phyloP scores from a whole-genome alignment of 1,140 invertebrate species.

The Trichomalopsis sarcophagae region DNA sequence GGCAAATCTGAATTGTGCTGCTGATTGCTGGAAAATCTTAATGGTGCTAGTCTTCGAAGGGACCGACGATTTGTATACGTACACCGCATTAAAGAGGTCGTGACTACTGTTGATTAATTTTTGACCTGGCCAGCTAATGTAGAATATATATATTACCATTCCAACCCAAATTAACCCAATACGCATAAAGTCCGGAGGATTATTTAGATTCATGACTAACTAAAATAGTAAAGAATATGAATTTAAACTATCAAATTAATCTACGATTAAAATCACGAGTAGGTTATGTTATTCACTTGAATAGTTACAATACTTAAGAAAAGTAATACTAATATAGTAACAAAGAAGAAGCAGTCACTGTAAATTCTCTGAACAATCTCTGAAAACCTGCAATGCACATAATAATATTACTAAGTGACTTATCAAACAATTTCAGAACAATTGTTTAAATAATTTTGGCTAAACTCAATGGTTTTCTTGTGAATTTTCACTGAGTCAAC shows the following conservation, averaged over 20 bases:
- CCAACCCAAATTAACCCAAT: background rate
- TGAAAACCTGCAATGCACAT: background rate
- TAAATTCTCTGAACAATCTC: background rate
- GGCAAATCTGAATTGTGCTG: no score
- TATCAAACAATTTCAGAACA: background rate
- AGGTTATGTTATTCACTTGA: background rate
- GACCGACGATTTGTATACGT: no score
- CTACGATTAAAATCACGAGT: background rate
- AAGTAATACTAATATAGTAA: background rate
- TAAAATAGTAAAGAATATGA: background rate
- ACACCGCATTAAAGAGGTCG: background rate
- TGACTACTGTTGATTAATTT: slow-evolving; percentile 5
- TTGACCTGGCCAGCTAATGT: slow-evolving; percentile 19
- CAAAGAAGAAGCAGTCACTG: background rate
- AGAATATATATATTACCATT: background rate
- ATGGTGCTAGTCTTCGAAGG: no score
- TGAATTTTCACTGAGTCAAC: slow-evolving; percentile 9
- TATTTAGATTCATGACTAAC: background rate
- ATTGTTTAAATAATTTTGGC: background rate
- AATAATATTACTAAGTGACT: background rate
- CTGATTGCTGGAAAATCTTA: no score
- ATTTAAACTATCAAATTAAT: background rate
- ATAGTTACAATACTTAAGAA: background rate
- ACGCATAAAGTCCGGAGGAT: background rate
- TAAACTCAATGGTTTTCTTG: slow-evolving; percentile 34